phyloP scores from a whole-genome alignment of 2,888 invertebrate genomes.

The Muscina levida region DNA sequence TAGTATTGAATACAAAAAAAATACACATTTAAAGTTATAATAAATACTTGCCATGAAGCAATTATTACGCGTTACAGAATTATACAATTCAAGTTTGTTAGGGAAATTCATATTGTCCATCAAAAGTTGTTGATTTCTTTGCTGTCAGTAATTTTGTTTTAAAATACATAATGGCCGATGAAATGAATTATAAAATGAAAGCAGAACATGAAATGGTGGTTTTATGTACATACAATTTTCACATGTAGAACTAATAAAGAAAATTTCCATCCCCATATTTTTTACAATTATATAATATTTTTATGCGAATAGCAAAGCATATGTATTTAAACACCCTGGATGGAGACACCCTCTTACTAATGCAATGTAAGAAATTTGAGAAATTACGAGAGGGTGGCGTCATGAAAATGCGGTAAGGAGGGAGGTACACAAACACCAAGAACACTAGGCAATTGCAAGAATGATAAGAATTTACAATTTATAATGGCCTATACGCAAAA shows the following conservation, averaged over 20 bases:
- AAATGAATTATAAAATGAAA: constrained; percentile 4
- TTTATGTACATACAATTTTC: constrained; percentile 1
- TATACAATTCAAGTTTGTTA: constrained; percentile 1
- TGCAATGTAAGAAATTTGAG: neutral
- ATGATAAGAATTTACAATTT: too few species aligned
- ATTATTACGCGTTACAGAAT: constrained; percentile 48
- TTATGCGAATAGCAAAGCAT: neutral
- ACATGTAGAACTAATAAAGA: neutral
- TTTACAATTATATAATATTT: neutral
- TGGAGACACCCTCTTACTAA: constrained; percentile 32
- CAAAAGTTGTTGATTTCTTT: constrained; percentile 64
- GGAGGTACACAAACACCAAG: too few species aligned
- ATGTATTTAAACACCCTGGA: constrained; percentile 5
- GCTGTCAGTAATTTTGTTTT: constrained; percentile 57
- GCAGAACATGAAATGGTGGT: neutral
- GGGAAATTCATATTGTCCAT: constrained; percentile 40
- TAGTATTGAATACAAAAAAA: neutral
- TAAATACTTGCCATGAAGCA: neutral
- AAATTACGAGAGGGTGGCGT: neutral
- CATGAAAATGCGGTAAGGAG: neutral
- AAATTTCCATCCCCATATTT: neutral
- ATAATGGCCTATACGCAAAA: too few species aligned
- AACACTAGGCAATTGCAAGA: too few species aligned
- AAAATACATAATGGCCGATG: constrained; percentile 32
- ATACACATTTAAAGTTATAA: neutral